Conservation (phyloP, 2,888 invertebrate species). For the Nesidiocoris tenuis region DNA sequence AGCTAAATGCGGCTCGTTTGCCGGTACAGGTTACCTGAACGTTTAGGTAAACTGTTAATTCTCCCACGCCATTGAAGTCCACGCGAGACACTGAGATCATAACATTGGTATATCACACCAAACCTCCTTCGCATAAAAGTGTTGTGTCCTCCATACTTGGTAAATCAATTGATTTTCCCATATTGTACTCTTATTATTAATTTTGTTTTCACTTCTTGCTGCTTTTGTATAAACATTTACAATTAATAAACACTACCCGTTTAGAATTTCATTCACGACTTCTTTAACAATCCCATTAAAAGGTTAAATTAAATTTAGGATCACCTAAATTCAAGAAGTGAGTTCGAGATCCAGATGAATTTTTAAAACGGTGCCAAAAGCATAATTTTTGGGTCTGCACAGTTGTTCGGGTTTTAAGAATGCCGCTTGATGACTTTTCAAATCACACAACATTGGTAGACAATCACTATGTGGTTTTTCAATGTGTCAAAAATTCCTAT, state of each 20-base stretch:
- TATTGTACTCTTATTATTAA: constrained; percentile 34
- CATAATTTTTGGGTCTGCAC: too few relatives aligned
- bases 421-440: too few relatives aligned
- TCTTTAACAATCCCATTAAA: constrained; percentile 43
- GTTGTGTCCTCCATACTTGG: constrained; percentile 28
- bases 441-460: too few relatives aligned
- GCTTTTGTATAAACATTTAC: constrained; percentile 38
- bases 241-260: constrained; percentile 48
- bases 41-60: background rate
- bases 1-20: constrained; percentile 42
- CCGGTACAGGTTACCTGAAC: constrained; percentile 27
- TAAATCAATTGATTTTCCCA: constrained; percentile 17
- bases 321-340: too few relatives aligned
- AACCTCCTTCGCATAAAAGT: constrained; percentile 24
- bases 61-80: constrained; percentile 34
- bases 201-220: constrained; percentile 41
- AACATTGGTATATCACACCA: constrained; percentile 44
- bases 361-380: too few relatives aligned
- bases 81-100: constrained; percentile 49
- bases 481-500: too few relatives aligned
- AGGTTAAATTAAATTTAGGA: too few relatives aligned
- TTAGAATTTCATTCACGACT: constrained; percentile 46
- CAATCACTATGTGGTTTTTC: too few relatives aligned
- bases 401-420: too few relatives aligned
- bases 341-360: too few relatives aligned